Base-by-base conservation (phyloP, 2,113 vertebrate genomes). In the Cygnus atratus region DNA sequence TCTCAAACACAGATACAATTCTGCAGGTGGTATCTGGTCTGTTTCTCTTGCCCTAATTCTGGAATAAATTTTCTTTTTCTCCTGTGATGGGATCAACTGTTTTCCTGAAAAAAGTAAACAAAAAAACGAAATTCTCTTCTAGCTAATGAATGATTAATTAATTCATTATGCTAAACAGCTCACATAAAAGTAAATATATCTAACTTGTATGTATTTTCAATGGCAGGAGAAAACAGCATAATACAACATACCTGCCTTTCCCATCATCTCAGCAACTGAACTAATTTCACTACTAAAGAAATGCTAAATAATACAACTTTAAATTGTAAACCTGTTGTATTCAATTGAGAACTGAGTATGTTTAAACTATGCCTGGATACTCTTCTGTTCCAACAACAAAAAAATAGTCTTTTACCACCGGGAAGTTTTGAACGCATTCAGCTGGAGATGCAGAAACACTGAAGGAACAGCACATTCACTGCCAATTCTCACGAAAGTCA, bases 401-500 rank as follows among this genome's bases (percentile, higher is more conserved):
- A 70, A 50, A 13, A 2, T 62, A 11, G 50, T 66, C 22, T 83
- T 73, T 85, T 43, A 83, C 31, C 50, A 70, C 75, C 58, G n/a
- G 33, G 72, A 88, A 88, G 57, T 87, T 73, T 70, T 78, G 35
- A 94, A 84, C 15, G 65, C 46, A 57, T 94, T 85, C 71, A 79
- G 67, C 50, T 87, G 41, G 14, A 62, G 75, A 92, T 54, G 72
- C 25, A 92, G 77, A 87, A 95, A 86, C 3, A 1, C 43, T 39
- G 76, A 73, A 88, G 31, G 46, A 83, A 74, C n/a, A 88, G 19
- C 63, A 5, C 48, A 78, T 68, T 61, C 18, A 9, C 35, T 92
- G 93, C 93, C 92, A 96, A 84, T 35, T 81, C 80, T 35, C 25
- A 33, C 55, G 39, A n/a, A 93, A 92, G 68, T 75, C 41, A 84